phyloP scores from a whole-genome alignment of 2,888 invertebrate species.

The Epiblema foenella region DNA sequence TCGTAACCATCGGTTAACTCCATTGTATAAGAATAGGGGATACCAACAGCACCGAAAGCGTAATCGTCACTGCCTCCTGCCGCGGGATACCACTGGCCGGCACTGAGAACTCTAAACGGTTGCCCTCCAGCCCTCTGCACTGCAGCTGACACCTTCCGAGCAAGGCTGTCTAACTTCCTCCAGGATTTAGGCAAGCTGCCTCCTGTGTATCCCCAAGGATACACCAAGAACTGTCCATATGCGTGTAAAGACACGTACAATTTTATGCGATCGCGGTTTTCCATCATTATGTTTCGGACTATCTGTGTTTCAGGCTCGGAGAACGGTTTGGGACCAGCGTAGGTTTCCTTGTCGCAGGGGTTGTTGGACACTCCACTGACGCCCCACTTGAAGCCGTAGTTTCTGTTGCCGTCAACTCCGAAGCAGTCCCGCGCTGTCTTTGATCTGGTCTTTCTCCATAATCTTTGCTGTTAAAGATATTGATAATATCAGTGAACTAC shows the following conservation, averaged over 20 bases:
- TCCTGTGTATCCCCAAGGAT: slow-evolving; percentile 87
- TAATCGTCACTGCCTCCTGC: slow-evolving; percentile 87
- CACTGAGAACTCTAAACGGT: slow-evolving; percentile 76
- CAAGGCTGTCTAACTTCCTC: slow-evolving; percentile 74
- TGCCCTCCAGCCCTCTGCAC: slow-evolving; percentile 73
- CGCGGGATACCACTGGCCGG: slow-evolving; percentile 85
- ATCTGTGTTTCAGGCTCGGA: slow-evolving; percentile 86
- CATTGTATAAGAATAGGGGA: slow-evolving; percentile 85
- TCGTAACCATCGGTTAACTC: slow-evolving; percentile 85
- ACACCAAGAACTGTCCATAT: slow-evolving; percentile 87
- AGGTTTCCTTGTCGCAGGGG: slow-evolving; percentile 85
- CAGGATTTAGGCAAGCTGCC: slow-evolving; percentile 77
- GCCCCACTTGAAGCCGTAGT: slow-evolving; percentile 89
- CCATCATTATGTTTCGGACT: slow-evolving; percentile 82
- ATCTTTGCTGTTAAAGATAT: slow-evolving; percentile 77
- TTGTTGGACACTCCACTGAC: slow-evolving; percentile 86
- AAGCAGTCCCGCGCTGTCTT: slow-evolving; percentile 67
- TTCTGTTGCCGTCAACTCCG: slow-evolving; percentile 89
- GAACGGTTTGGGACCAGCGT: slow-evolving; percentile 85
- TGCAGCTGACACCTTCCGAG: slow-evolving; percentile 68
- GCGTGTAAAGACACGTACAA: slow-evolving; percentile 89
- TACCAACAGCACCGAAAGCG: slow-evolving; percentile 81
- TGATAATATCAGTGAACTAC: background rate
- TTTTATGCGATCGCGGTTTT: slow-evolving; percentile 79
- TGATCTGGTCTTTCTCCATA: slow-evolving; percentile 88